Evolutionary conservation across 53 echinoderm and acorn worm species (phyloP), one percentile per base, ranked within the genome.

Genomic region (Pentamera pediparva): DNA sequence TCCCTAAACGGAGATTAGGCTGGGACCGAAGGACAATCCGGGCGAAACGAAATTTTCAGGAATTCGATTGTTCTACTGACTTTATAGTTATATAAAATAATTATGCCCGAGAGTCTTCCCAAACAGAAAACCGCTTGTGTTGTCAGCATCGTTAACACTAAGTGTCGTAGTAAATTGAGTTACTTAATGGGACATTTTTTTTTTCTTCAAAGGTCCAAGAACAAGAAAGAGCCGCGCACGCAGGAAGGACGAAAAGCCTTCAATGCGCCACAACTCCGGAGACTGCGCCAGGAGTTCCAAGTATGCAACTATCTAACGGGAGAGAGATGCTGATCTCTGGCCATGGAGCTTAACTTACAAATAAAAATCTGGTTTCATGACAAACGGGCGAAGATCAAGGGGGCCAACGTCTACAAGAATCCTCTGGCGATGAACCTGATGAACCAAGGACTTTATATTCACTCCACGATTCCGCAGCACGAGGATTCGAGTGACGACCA

Each of bases 291-390:
- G 57, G 98, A 98, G 53, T 98, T 98, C 70, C 91, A 92, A 56
- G 83, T 85, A 65, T 88, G 86, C 37, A 88, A 91, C 76, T 98
- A 98, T 82, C 83, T 98, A 59, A 98, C 98, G 5, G 98, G 92
- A 65, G 89, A 98, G 61, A 79, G 98, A 36, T 81, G 98, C 74
- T 86, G 91, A 4, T 60, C 84, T 6, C 75, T 98, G 62, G 88
- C 98, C 27, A 81, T 82, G 72, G 98, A 98, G 61, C 84, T 98
- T 13, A 83, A 82, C n/a, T 84, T 98, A 8, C 98, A 98, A 65
- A 98, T 98, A 83, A 98, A 98, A 75, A 98, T 98, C 22, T 98
- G 98, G 98, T 98, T 98, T 45, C 98, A 98, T 69, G 92, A 98
- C 39, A 98, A 98, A 79, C 79, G 98, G n/a, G 98, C 98, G 11